These are phyloP conservation scores for Ceratosolen solmsi DNA, from an alignment of 1,140 invertebrate genomes.

Conservation along the genomic window DNA sequence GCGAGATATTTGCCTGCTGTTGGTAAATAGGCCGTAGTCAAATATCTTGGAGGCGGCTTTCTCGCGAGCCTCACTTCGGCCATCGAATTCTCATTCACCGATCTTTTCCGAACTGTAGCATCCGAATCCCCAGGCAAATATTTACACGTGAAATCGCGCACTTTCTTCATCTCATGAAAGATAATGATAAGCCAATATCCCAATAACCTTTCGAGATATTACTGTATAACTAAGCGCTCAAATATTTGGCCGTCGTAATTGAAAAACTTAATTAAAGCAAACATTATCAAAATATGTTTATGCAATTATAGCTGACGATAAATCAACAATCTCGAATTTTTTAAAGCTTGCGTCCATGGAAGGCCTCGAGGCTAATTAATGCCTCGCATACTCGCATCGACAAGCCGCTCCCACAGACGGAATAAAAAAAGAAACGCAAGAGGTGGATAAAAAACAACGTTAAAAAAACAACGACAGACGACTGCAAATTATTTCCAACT, in stretches of 20 bases:
- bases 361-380: slow-evolving; percentile 24
- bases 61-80: background rate
- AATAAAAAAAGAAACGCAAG: background rate
- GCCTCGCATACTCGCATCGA: background rate
- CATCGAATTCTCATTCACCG: background rate
- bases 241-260: background rate
- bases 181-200: slow-evolving; percentile 17
- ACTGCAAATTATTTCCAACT: slow-evolving; percentile 41
- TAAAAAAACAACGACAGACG: background rate
- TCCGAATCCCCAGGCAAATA: background rate
- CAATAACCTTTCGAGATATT: background rate
- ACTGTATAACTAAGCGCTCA: background rate
- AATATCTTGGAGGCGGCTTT: too few species aligned
- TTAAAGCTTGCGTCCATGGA: background rate
- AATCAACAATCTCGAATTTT: slow-evolving; percentile 7
- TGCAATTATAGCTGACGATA: background rate
- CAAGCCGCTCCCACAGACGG: background rate
- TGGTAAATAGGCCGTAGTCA: too few species aligned
- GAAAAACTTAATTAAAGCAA: slow-evolving; percentile 22
- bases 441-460: background rate
- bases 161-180: background rate
- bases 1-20: too few species aligned
- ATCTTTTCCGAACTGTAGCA: background rate
- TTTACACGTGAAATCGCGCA: background rate
- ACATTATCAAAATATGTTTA: slow-evolving; percentile 13